Conservation (phyloP, 2,113 vertebrate species). For the Gallinago undulata region DNA sequence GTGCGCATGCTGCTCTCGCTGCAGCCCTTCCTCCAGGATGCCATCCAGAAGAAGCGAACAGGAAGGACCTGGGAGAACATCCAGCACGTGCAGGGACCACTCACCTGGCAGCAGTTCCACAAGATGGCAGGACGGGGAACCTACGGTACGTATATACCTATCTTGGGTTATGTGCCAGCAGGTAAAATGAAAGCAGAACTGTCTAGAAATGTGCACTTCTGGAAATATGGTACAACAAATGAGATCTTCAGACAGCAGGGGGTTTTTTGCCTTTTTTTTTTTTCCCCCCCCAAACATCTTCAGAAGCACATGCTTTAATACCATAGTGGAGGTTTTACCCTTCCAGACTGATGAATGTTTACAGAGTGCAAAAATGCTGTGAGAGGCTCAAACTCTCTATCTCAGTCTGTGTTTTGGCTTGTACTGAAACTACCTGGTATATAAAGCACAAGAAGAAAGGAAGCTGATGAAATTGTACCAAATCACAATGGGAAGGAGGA, state of each 20-base stretch:
- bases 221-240: neutral
- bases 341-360: neutral
- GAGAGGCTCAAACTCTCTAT: neutral
- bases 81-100: constrained; percentile 96
- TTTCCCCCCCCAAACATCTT: neutral
- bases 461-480: neutral
- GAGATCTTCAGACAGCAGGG: neutral
- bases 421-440: neutral
- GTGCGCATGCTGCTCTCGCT: constrained; percentile 95
- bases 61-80: constrained; percentile 98
- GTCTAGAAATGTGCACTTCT: neutral
- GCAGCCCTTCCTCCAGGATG: constrained; percentile 96
- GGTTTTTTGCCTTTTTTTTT: neutral
- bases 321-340: neutral
- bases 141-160: constrained; percentile 77
- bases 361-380: neutral
- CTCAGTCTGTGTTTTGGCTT: neutral
- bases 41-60: constrained; percentile 96
- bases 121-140: constrained; percentile 98
- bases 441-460: neutral
- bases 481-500: neutral
- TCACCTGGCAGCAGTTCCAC: constrained; percentile 99
- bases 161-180: neutral
- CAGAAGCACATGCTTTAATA: neutral
- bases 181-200: neutral